phyloP scores from a whole-genome alignment of 2,888 invertebrate genomes.

The Mylabris sibirica region DNA sequence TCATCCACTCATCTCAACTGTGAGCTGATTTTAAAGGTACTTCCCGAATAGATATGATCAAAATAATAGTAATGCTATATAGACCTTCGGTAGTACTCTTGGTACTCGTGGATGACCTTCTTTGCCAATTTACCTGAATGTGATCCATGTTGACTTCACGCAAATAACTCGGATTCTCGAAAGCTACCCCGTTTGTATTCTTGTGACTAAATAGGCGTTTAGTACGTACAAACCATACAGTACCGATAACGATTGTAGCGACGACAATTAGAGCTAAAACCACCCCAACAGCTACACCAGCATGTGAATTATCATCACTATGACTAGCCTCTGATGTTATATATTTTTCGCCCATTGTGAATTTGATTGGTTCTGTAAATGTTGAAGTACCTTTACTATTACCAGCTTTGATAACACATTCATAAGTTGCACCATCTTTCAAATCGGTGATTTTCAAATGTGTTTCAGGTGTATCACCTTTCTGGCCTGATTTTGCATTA shows the following conservation, averaged over 20 bases:
- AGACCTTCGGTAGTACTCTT: no score
- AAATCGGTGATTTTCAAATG: constrained; percentile 75
- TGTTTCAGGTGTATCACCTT: constrained; percentile 77
- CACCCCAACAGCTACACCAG: constrained; percentile 71
- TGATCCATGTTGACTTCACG: constrained; percentile 79
- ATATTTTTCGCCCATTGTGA: constrained; percentile 78
- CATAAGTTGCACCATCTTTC: constrained; percentile 77
- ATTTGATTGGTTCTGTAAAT: constrained; percentile 75
- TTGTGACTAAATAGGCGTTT: constrained; percentile 71
- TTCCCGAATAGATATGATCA: no score
- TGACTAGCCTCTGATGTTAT: constrained; percentile 73
- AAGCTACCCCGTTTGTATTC: constrained; percentile 79
- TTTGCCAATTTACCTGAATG: no score
- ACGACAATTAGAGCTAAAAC: constrained; percentile 70
- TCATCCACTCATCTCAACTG: no score
- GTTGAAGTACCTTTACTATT: constrained; percentile 75
- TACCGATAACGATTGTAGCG: constrained; percentile 69
- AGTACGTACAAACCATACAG: constrained; percentile 70
- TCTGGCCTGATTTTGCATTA: constrained; percentile 62
- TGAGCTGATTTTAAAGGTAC: no score
- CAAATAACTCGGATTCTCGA: constrained; percentile 85
- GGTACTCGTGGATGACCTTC: no score
- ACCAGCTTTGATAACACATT: constrained; percentile 83
- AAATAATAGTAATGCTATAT: no score
- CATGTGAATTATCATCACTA: constrained; percentile 63